Evolutionary conservation across 2,113 vertebrate genomes (phyloP), one percentile per base, ranked within the genome.

Genomic region (Serinus canaria): DNA sequence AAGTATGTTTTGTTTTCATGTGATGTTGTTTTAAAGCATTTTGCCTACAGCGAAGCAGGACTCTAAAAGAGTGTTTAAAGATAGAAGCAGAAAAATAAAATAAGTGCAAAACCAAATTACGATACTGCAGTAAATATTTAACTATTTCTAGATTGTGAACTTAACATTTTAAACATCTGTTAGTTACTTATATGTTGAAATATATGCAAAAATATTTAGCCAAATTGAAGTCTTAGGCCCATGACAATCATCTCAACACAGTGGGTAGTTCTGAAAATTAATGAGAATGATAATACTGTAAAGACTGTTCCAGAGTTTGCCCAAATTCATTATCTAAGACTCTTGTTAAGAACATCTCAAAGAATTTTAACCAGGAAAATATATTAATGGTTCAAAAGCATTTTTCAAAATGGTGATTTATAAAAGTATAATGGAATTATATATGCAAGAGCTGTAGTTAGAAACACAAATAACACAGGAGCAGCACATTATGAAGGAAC

Each of bases 251-350:
- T 99, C 99, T 99, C 98, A 98, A 98, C 98, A 98, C 99, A 98
- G 98, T 98, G 98, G 98, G 98, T 99, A 99, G 99, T 99, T 99
- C 98, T 98, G 99, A 98, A 99, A 99, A 99, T 99, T 99, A 99
- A 99, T 99, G 99, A 99, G 99, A 99, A 99, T 98, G 99, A 99
- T 99, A 99, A 99, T 99, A 99, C 99, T 99, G 99, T 98, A 99
- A 99, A 99, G 99, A 99, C 99, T 99, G 99, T 99, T 99, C 99
- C 99, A 99, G 98, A 99, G 98, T 99, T 99, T 99, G 99, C 99
- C 98, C 99, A 99, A 99, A 99, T 99, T 99, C 99, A 99, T 99
- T 99, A 99, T 99, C 98, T 99, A 98, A 98, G 97, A 98, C 98
- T 99, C 98, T 98, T 98, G 99, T 99, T 99, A 99, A 99, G 99